These are phyloP conservation scores for Nasonia giraulti DNA, from an alignment of 1,140 invertebrate genomes.

Conservation along the genomic window DNA sequence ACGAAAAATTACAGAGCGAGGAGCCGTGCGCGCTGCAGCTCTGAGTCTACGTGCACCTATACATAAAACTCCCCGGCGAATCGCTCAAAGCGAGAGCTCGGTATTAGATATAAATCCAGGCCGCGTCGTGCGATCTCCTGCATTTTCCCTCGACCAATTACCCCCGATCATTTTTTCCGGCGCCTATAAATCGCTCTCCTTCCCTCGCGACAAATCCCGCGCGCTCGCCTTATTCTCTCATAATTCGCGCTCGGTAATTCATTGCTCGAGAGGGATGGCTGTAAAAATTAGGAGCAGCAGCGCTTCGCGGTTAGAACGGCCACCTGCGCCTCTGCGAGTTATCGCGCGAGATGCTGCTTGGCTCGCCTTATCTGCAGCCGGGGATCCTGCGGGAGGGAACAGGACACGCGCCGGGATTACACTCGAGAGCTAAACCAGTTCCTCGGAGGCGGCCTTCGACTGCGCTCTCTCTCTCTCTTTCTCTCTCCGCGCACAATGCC, in stretches of 20 bases:
- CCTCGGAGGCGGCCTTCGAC: neutral
- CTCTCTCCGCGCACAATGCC: neutral
- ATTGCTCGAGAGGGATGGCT: neutral
- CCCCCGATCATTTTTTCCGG: neutral
- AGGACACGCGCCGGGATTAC: slow-evolving; percentile 25
- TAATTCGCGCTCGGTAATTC: slow-evolving; percentile 10
- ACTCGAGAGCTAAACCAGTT: slow-evolving; percentile 28
- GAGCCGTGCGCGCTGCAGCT: neutral
- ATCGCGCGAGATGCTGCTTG: neutral
- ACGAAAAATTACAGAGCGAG: slow-evolving; percentile 25
- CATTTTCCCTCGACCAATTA: neutral
- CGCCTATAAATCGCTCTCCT: neutral
- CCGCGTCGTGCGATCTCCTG: neutral
- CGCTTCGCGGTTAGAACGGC: slow-evolving; percentile 12
- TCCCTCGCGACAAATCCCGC: neutral
- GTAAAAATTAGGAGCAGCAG: neutral
- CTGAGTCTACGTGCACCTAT: neutral
- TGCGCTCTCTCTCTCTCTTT: neutral
- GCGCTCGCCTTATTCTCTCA: neutral
- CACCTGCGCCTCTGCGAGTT: slow-evolving; percentile 29
- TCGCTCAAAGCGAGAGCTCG: neutral
- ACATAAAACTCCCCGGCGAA: neutral
- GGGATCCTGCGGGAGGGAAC: slow-evolving; percentile 10
- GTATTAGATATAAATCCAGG: neutral
- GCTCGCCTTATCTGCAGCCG: slow-evolving; percentile 10